Evolutionary conservation across 2,888 invertebrate species (phyloP).

Genomic region (Ligdia adustata): DNA sequence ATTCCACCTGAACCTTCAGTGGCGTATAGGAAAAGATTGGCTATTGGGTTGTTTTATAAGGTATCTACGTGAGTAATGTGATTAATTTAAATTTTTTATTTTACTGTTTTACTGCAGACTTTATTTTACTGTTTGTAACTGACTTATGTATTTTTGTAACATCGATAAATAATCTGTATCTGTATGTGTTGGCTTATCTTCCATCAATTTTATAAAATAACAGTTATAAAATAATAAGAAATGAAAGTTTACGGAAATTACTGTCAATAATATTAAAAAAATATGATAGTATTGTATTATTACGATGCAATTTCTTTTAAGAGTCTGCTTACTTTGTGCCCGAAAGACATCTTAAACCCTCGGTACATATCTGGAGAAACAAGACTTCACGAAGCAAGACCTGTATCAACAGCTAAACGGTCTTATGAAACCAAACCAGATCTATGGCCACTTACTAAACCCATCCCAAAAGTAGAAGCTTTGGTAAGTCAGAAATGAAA

Average conservation of each 20-base stretch:
- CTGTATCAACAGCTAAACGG: conserved; percentile 84
- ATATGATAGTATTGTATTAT: too few species aligned
- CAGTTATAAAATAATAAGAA: too few species aligned
- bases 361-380: conserved; percentile 71
- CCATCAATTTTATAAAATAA: too few species aligned
- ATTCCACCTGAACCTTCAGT: conserved; percentile 81
- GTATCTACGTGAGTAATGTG: conserved; percentile 31
- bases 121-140: too few species aligned
- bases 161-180: too few species aligned
- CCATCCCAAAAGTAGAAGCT: conserved; percentile 86
- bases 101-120: too few species aligned
- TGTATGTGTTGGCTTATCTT: too few species aligned
- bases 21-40: conserved; percentile 82
- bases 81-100: background rate
- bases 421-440: conserved; percentile 83
- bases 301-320: too few species aligned
- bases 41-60: conserved; percentile 80
- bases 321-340: conserved; percentile 80
- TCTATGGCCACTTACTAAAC: conserved; percentile 86
- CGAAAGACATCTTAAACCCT: conserved; percentile 58
- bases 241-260: too few species aligned
- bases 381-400: conserved; percentile 67
- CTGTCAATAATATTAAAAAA: too few species aligned
- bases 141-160: too few species aligned
- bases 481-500: conserved; percentile 45